Evolutionary conservation across 2,888 invertebrate species (phyloP), one percentile per base, ranked within the genome.

Genomic region (Ceriagrion tenellum): DNA sequence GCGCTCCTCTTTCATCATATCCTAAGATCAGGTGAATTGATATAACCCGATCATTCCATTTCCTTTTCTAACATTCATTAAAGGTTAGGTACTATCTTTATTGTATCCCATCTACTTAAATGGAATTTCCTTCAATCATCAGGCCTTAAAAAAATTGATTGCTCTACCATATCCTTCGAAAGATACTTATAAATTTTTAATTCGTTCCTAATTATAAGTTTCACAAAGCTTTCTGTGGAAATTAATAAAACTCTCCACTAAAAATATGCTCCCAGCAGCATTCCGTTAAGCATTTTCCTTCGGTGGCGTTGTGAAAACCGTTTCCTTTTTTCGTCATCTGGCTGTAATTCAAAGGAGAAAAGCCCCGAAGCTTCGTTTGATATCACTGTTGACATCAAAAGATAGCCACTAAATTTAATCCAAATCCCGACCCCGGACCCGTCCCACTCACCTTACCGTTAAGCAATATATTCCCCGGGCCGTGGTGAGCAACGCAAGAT

Each of bases 371-470:
- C 91, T 91, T 26, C 23, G 91, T 91, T 40, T 63, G 91, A 59
- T 47, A 47, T 69, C 63, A 47, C 40, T 20, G 63, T 47, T 2
- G 93, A 93, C 93, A 93, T 93, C 93, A 93, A 93, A 93, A 93
- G 93, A 93, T 93, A 55, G 89, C 89, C 89, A 89, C 93, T 74
- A 93, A 93, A 93, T 93, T 93, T 93, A 93, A 93, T 93, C 69
- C 93, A 69, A 93, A 69, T 93, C 69, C 93, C 59, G 35, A 20
- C 20, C 63, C 91, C 56, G 63, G 20, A 35, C 35, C 81, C 35
- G 63, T 18, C 12, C 69, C 47, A 55, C 63, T 93, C 91, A 91
- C 91, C 91, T 91, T 59, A 26, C 63, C 91, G 63, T 35, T 59
- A 91, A 91, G 63, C 91, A 91, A 91, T 91, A 91, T 91, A 30